Evolutionary conservation across 2,888 invertebrate species (phyloP).

Genomic region (Cheilosia impressa): DNA sequence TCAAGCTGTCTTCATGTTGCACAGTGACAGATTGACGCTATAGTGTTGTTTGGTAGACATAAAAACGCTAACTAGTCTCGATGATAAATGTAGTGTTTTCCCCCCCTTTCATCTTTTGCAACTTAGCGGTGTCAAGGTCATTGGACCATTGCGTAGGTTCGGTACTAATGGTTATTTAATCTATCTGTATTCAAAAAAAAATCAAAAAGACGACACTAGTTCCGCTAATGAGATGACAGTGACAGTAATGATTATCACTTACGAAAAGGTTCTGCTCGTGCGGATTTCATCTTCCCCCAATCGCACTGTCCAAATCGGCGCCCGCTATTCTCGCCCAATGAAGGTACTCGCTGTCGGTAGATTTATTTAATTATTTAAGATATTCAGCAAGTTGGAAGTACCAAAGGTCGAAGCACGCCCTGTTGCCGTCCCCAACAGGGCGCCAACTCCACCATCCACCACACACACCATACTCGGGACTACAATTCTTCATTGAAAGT

Average conservation of each 20-base stretch:
- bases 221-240: background rate
- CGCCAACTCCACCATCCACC: constrained; percentile 1
- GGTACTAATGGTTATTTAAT: constrained; percentile 43
- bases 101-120: background rate
- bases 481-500: constrained; percentile 47
- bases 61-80: background rate
- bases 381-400: constrained; percentile 20
- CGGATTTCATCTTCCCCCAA: background rate
- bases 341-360: background rate
- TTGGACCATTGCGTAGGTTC: background rate
- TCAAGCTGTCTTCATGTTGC: background rate
- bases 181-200: background rate
- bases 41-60: too few species aligned
- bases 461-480: constrained; percentile 13
- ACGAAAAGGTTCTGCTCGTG: too few species aligned
- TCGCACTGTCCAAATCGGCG: too few species aligned
- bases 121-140: constrained; percentile 18
- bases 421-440: constrained; percentile 24
- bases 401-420: constrained; percentile 56
- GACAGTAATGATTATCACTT: background rate
- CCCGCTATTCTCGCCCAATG: constrained; percentile 4
- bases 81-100: background rate
- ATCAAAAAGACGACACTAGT: constrained; percentile 7
- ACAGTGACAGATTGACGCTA: too few species aligned
- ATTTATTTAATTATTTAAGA: constrained; percentile 38